Evolutionary conservation across 2,888 invertebrate species (phyloP).

Genomic region (Chaetogeoica ovagalla): DNA sequence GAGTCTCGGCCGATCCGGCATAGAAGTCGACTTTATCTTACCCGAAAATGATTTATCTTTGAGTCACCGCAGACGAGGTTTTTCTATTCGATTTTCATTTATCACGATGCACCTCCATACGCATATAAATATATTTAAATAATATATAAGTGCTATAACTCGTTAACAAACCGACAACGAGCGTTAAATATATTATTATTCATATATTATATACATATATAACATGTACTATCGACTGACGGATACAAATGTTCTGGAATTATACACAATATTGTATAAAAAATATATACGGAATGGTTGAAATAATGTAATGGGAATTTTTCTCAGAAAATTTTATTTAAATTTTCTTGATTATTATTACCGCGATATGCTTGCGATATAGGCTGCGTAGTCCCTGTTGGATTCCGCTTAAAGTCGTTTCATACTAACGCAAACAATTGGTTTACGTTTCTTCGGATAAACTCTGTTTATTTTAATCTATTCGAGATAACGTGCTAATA

Average conservation of each 20-base stretch:
- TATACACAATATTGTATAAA: neutral
- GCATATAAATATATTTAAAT: too few species aligned
- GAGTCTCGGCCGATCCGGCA: too few species aligned
- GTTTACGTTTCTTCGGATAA: too few species aligned
- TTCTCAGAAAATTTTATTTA: neutral
- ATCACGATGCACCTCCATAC: constrained; percentile 12
- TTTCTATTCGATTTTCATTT: constrained; percentile 27
- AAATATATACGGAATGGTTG: neutral
- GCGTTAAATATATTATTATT: neutral
- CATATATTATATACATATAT: too few species aligned
- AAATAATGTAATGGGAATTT: neutral
- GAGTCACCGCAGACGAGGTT: constrained; percentile 5
- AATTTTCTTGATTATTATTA: too few species aligned
- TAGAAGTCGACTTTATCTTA: neutral
- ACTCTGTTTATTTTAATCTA: too few species aligned
- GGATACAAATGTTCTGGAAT: constrained; percentile 3
- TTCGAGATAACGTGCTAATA: too few species aligned
- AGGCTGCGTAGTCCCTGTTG: too few species aligned
- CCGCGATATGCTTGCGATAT: too few species aligned
- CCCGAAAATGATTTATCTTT: constrained; percentile 14
- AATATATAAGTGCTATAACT: neutral
- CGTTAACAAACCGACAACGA: constrained; percentile 2
- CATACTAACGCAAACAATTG: too few species aligned
- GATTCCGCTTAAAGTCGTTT: too few species aligned
- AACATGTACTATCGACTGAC: neutral